Evolutionary conservation across 2,113 vertebrate genomes (phyloP).

Genomic region (Lycocorax pyrrhopterus): DNA sequence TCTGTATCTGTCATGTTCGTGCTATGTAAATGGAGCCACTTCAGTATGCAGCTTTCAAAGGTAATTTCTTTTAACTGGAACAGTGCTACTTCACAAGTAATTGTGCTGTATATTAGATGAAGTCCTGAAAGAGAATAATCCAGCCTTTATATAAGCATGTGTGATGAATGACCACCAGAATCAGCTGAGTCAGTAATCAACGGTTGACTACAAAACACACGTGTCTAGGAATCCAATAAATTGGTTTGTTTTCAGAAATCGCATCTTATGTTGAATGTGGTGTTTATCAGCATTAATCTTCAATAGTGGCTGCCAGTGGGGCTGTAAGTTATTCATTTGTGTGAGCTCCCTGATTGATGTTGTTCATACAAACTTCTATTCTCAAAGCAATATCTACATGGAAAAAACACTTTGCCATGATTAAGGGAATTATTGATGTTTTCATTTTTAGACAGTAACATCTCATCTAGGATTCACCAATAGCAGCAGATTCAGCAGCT

Average conservation of each 20-base stretch:
- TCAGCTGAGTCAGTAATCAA: conserved; percentile 57
- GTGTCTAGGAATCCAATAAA: conserved; percentile 42
- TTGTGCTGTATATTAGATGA: neutral
- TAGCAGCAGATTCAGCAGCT: neutral
- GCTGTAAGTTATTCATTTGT: conserved; percentile 37
- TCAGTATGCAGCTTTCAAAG: neutral
- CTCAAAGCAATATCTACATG: conserved; percentile 47
- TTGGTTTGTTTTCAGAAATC: conserved; percentile 51
- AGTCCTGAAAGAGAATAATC: conserved; percentile 30
- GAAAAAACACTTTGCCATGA: conserved; percentile 1
- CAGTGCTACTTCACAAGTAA: neutral
- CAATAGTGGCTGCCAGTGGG: conserved; percentile 14
- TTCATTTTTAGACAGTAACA: neutral
- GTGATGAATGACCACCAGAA: conserved; percentile 50
- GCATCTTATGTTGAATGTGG: neutral
- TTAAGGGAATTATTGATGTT: conserved; percentile 54
- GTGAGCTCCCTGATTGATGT: conserved; percentile 21
- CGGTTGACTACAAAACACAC: conserved; percentile 31
- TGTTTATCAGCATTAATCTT: conserved; percentile 53
- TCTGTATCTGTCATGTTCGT: neutral
- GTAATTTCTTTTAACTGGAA: neutral
- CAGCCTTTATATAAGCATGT: neutral
- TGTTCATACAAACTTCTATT: conserved; percentile 39
- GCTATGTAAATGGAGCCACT: neutral
- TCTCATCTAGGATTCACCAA: neutral